These are phyloP conservation scores for Onthophagus taurus DNA, from an alignment of 1,140 invertebrate genomes.

Conservation along the genomic window DNA sequence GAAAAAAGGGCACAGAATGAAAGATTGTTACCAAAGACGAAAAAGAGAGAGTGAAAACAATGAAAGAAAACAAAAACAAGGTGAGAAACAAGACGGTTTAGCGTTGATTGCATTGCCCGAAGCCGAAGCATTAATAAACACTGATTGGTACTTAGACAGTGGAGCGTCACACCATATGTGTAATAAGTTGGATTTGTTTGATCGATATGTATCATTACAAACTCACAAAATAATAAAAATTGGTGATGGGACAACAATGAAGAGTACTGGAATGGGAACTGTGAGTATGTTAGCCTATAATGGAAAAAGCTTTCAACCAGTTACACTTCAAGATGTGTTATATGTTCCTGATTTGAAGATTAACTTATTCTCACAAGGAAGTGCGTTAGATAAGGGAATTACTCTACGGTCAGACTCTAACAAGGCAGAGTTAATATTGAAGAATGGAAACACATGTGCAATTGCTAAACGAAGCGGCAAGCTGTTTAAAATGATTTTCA, in stretches of 20 bases:
- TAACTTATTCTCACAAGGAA: slow-evolving; percentile 2
- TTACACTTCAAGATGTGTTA: background rate
- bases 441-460: slow-evolving; percentile 2
- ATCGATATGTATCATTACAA: background rate
- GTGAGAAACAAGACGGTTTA: background rate
- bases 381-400: slow-evolving; percentile 7
- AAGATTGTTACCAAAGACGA: slow-evolving; percentile 3
- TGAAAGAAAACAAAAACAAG: background rate
- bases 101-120: background rate
- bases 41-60: background rate
- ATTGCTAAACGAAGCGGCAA: background rate
- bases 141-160: slow-evolving; percentile 9
- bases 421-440: background rate
- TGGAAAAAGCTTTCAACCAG: background rate
- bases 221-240: slow-evolving; percentile 6
- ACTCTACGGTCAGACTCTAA: background rate
- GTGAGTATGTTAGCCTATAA: slow-evolving; percentile 1
- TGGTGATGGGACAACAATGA: slow-evolving; percentile 8
- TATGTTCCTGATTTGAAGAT: slow-evolving; percentile 7
- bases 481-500: slow-evolving; percentile 10
- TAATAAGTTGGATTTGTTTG: background rate
- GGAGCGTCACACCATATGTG: slow-evolving; percentile 9
- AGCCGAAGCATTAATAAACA: background rate
- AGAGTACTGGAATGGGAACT: background rate
- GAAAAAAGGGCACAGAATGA: slow-evolving; percentile 6